Evolutionary conservation across 2,888 invertebrate genomes (phyloP).

Genomic region (Eledone cirrhosa): DNA sequence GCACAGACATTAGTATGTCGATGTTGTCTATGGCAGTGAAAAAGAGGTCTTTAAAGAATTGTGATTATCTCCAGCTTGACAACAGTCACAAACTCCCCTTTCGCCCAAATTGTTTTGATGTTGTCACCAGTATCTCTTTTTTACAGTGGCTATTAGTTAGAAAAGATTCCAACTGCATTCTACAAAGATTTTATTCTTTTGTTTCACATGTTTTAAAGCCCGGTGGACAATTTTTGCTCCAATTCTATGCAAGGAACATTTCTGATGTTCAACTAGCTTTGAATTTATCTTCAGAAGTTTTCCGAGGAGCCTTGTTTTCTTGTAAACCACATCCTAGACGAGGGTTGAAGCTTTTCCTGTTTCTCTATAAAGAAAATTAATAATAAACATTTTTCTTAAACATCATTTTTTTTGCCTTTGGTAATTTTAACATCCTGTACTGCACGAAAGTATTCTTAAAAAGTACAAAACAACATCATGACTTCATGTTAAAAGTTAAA

Average conservation of each 20-base stretch:
- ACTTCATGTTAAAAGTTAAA: too few relatives aligned
- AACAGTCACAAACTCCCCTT: constrained; percentile 35
- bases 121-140: constrained; percentile 38
- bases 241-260: constrained; percentile 38
- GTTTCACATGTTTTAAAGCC: constrained; percentile 33
- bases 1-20: constrained; percentile 36
- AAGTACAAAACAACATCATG: too few relatives aligned
- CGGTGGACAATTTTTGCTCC: constrained; percentile 35
- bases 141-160: constrained; percentile 40
- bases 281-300: constrained; percentile 31
- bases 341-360: constrained; percentile 39
- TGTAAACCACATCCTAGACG: constrained; percentile 38
- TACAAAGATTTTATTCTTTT: constrained; percentile 35
- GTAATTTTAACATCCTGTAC: too few relatives aligned
- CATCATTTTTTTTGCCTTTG: too few relatives aligned
- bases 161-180: constrained; percentile 5
- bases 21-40: constrained; percentile 30
- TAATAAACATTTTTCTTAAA: too few relatives aligned
- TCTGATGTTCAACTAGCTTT: constrained; percentile 34
- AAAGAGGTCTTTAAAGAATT: neutral
- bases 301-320: constrained; percentile 37
- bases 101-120: constrained; percentile 34
- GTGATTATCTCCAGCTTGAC: constrained; percentile 34
- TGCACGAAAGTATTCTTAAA: too few relatives aligned
- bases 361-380: constrained; percentile 32